Percentiles rank a stretch among this genome's conserved stretches.
Evolutionary conservation across 92 coral and sea anemone species (phyloP).

Genomic region (Zoanthus sociatus): DNA sequence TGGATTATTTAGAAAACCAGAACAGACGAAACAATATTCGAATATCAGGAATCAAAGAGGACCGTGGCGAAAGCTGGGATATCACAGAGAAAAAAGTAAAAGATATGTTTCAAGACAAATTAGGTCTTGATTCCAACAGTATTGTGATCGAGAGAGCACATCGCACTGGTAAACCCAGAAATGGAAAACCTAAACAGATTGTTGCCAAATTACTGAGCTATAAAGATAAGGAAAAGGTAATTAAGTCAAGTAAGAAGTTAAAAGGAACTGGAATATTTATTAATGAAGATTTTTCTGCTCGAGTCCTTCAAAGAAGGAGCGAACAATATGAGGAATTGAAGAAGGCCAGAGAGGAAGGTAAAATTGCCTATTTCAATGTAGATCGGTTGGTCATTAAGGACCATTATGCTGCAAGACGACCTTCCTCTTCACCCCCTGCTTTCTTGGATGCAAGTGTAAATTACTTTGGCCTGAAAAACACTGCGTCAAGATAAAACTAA

Average conservation of each 20-base stretch:
- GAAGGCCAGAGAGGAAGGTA: slow-evolving; percentile 35
- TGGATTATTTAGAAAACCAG: slow-evolving; percentile 18
- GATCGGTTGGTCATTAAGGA: slow-evolving; percentile 31
- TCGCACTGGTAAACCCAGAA: neutral
- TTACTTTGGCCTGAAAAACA: slow-evolving; percentile 11
- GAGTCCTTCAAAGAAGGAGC: slow-evolving; percentile 37
- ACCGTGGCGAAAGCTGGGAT: slow-evolving; percentile 15
- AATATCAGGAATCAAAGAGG: slow-evolving; percentile 18
- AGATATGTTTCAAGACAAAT: slow-evolving; percentile 18
- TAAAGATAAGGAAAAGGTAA: slow-evolving; percentile 15
- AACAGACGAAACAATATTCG: slow-evolving; percentile 6
- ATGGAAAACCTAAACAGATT: slow-evolving; percentile 21
- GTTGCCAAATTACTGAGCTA: neutral
- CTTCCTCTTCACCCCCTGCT: neutral
- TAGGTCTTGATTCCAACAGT: slow-evolving; percentile 4
- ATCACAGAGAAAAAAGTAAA: slow-evolving; percentile 19
- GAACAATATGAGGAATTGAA: slow-evolving; percentile 18
- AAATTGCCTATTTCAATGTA: slow-evolving; percentile 38
- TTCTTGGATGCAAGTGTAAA: slow-evolving; percentile 10
- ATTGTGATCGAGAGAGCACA: slow-evolving; percentile 5
- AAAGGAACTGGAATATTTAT: slow-evolving; percentile 19
- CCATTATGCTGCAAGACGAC: slow-evolving; percentile 29
- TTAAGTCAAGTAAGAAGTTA: slow-evolving; percentile 18
- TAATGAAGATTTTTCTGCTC: slow-evolving; percentile 32
- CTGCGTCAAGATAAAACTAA: slow-evolving; percentile 18